Percentiles rank a stretch among this genome's conserved stretches.
These are phyloP conservation scores for Clupea harengus DNA, from an alignment of 2,113 vertebrate species.

Conservation along the genomic window DNA sequence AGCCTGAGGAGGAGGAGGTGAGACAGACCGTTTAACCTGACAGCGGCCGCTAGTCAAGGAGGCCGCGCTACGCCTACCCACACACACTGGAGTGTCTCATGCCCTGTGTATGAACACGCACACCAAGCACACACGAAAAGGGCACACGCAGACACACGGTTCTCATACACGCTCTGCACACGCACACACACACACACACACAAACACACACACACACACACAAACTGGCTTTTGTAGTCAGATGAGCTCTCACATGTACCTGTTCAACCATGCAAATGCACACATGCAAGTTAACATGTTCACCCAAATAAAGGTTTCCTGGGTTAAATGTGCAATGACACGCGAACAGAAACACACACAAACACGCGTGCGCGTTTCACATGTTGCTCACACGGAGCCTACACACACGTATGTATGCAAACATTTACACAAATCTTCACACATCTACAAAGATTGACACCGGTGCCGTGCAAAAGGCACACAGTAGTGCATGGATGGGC, in stretches of 20 bases:
- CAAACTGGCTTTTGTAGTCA: background rate
- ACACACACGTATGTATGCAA: background rate
- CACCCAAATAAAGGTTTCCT: background rate
- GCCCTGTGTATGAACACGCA: conserved; percentile 9
- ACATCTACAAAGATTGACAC: background rate
- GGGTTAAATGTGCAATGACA: conserved; percentile 19
- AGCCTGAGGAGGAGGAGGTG: conserved; percentile 6
- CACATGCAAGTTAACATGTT: background rate
- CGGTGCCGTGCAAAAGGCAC: background rate
- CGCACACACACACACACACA: background rate
- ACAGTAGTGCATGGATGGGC: background rate
- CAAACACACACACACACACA: background rate
- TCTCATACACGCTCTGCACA: background rate
- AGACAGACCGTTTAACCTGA: conserved; percentile 15
- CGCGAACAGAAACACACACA: background rate
- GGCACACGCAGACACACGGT: background rate
- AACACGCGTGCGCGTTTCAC: background rate
- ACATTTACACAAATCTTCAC: background rate
- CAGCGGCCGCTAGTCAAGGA: background rate
- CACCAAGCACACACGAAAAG: background rate
- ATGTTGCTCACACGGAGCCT: background rate
- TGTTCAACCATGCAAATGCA: background rate
- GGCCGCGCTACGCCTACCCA: background rate
- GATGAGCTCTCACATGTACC: background rate
- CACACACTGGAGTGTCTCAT: background rate